A percentile compares a stretch with the other conserved stretches of the same genome.
Evolutionary conservation across 2,113 vertebrate genomes (phyloP).

Genomic region (rabbit (Oryctolagus cuniculus)): mOryCun1.1 NC_091441.1:64920001-64920500

Average conservation of each 20-base stretch:
- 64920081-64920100: neutral
- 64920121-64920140: accelerated
- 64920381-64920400: neutral
- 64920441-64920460: neutral
- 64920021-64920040: neutral
- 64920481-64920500: neutral
- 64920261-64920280: neutral
- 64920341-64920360: neutral
- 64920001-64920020: neutral
- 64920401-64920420: neutral
- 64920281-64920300: neutral
- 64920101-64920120: neutral
- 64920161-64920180: neutral
- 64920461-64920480: neutral
- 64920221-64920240: neutral
- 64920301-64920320: neutral
- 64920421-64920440: neutral
- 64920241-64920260: neutral
- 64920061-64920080: neutral
- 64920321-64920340: neutral
- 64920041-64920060: neutral
- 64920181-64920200: accelerated
- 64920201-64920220: neutral
- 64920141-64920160: too few relatives aligned
- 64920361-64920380: neutral